Base-by-base conservation (phyloP, 1,140 invertebrate species). In the Diachasma alloeum region DNA sequence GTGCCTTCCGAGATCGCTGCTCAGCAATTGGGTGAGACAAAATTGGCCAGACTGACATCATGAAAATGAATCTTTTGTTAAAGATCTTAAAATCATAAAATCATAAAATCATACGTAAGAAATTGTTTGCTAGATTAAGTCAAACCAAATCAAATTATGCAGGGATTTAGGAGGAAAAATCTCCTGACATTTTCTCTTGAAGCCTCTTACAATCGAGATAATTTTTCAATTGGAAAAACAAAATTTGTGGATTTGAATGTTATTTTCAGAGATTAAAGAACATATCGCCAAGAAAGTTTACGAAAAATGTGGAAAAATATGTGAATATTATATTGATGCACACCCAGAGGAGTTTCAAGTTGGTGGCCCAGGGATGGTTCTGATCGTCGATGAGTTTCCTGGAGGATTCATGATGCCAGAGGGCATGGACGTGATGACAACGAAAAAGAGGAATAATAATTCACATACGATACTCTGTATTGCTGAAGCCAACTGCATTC, bases 361-460 rank as follows among this genome's bases (percentile, higher is more conserved):
- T 6, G 90, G 90, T 5, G 88, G 89, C 9, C 81, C 84, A 70
- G 86, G 83, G 74, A 83, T 81, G 70, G 84, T 91, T 71, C 82
- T 91, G 44, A 84, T 91, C 31, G 84, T 91, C 22, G 90, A 91
- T 77, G 87, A 90, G 83, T 91, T 87, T 84, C 90, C 91, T 26
- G 82, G 85, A 79, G 90, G 90, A 15, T 89, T 85, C 70, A 90
- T 89, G 87, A 83, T 11, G 83, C 87, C 71, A 84, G 73, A 77
- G 78, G 79, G 17, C 68, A 19, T 79, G 0, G 86, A 88, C 75
- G 22, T 83, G 66, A 83, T 81, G 63, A 69, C 79, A 63, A 78
- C 76, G 13, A 87, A 84, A 78, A 87, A 87, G 79, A 83, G 87
- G 37, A 89, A 90, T 75, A 90, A 90, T 77, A 88, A 90, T 81